A percentile compares a stretch with the other conserved stretches of the same genome.
phyloP scores from a whole-genome alignment of 2,888 invertebrate genomes.

The Apoderus coryli region DNA sequence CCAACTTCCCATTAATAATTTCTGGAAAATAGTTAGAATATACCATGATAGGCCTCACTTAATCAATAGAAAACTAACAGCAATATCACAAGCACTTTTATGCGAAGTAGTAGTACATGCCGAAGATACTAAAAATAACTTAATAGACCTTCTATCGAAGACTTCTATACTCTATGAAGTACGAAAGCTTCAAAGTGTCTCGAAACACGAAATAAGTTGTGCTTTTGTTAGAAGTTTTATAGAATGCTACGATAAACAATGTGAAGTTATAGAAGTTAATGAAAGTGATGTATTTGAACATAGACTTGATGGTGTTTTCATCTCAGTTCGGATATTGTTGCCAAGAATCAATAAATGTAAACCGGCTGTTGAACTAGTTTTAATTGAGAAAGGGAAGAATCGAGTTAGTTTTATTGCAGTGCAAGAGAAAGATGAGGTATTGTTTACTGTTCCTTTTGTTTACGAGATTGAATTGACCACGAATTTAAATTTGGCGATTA shows the following conservation, averaged over 20 bases:
- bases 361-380: slow-evolving; percentile 26
- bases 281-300: slow-evolving; percentile 19
- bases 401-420: slow-evolving; percentile 37
- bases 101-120: slow-evolving; percentile 23
- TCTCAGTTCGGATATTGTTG: slow-evolving; percentile 32
- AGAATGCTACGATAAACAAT: slow-evolving; percentile 23
- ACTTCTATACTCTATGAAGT: slow-evolving; percentile 27
- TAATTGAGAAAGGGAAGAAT: slow-evolving; percentile 31
- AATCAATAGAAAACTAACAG: slow-evolving; percentile 55
- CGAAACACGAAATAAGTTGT: slow-evolving; percentile 21
- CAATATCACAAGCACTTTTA: slow-evolving; percentile 28
- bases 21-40: slow-evolving; percentile 49
- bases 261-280: slow-evolving; percentile 17
- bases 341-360: slow-evolving; percentile 27
- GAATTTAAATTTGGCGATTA: slow-evolving; percentile 28
- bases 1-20: slow-evolving; percentile 31
- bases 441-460: slow-evolving; percentile 36
- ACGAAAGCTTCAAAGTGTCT: slow-evolving; percentile 22
- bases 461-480: slow-evolving; percentile 30
- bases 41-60: slow-evolving; percentile 54
- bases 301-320: slow-evolving; percentile 23
- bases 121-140: slow-evolving; percentile 17
- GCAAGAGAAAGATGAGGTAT: slow-evolving; percentile 26
- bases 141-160: slow-evolving; percentile 24
- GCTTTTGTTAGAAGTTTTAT: slow-evolving; percentile 25